These are phyloP conservation scores for Orientallactaga bullata DNA, from an alignment of 2,113 vertebrate genomes.

Conservation along the genomic window DNA sequence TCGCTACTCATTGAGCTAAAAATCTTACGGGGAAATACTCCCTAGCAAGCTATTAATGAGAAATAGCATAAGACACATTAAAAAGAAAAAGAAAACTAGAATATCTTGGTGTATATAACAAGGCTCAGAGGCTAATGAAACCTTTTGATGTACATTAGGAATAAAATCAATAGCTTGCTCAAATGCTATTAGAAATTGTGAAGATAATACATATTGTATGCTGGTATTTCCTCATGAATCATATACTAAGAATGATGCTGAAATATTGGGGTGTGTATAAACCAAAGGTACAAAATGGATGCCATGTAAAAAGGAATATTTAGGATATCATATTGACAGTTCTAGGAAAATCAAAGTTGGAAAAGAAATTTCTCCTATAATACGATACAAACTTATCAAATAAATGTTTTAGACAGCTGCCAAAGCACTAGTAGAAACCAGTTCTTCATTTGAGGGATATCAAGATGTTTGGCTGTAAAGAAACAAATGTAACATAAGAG, in stretches of 20 bases:
- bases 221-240: not conserved
- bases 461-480: too few relatives aligned
- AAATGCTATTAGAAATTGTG: not conserved
- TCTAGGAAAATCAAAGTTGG: not conserved
- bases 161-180: not conserved
- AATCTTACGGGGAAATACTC: not conserved
- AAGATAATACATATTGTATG: not conserved
- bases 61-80: not conserved
- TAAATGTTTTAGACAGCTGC: not conserved
- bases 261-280: not conserved
- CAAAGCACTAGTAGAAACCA: not conserved
- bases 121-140: not conserved
- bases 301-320: not conserved
- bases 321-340: not conserved
- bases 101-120: not conserved
- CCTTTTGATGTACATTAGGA: not conserved
- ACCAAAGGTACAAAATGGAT: not conserved
- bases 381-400: not conserved
- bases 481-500: not conserved
- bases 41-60: not conserved
- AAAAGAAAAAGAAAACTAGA: not conserved
- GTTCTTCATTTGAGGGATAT: not conserved
- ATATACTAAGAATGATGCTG: not conserved
- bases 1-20: constrained; percentile 36
- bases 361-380: not conserved